Evolutionary conservation across 2,797 vertebrate species (phyloP), one percentile per base, ranked within the genome.

Genomic region (Fringilla coelebs): DNA sequence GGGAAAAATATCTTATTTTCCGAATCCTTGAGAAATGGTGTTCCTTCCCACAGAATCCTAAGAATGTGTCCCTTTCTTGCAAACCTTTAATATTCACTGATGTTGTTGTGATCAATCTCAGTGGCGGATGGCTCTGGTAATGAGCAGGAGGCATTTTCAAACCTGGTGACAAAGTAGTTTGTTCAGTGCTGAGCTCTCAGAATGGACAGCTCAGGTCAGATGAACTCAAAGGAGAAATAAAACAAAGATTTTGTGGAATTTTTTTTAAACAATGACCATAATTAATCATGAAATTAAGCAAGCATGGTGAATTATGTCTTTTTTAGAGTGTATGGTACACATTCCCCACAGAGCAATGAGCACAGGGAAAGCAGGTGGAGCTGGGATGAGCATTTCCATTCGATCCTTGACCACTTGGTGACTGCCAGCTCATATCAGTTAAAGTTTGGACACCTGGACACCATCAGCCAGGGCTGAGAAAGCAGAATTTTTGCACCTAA

Each of bases 271-370:
- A 41, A 17, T 17, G 41, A 10, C 19, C 2, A 2, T 40, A 51
- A 76, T 82, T 57, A 89, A 54, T 21, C 4, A 19, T 20, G 43
- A 61, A 43, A 41, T 26, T 26, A 52, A 85, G n/a, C 20, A 58
- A 17, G 46, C 46, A 19, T 5, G 55, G 29, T n/a, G 51, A 91
- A 21, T 57, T 18, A 5, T 76, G 72, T 58, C 3, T 41, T 67
- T 49, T 43, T 61, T 22, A 22, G 38, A 51, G 11, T 6, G 1
- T 3, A 1, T 10, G 4, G 51, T 4, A 3, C 5, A 40, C 6
- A 2, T 46, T 31, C 43, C 17, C 15, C 11, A 4, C 4, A 4
- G 7, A 73, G 75, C 68, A 61, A 45, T 2, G 45, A 45, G 26
- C 2, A 11, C 22, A 28, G 60, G 32, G 61, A 51, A 60, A 38